Evolutionary conservation across 30 jellyfish, hydroid and myxozoan genomes (phyloP).

Genomic region (Turritopsis dohrnii): DNA sequence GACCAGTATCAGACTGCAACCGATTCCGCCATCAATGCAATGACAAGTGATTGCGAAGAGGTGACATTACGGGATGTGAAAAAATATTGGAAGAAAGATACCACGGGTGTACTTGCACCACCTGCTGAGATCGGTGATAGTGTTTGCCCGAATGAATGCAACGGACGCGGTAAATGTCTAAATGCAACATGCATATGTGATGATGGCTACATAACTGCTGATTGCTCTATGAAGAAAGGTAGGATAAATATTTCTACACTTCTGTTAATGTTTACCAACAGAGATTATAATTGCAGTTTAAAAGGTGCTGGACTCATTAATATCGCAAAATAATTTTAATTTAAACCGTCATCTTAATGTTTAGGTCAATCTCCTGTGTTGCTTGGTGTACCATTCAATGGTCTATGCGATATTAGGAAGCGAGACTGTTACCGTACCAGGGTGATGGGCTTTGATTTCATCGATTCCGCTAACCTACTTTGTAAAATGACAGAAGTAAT

Average conservation of each 20-base stretch:
- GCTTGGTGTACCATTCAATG: slow-evolving; percentile 27
- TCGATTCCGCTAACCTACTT: slow-evolving; percentile 47
- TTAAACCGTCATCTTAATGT: background rate
- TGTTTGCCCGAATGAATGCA: slow-evolving; percentile 77
- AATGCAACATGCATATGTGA: slow-evolving; percentile 81
- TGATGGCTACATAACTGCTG: slow-evolving; percentile 57
- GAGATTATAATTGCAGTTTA: too few relatives aligned
- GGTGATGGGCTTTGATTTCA: slow-evolving; percentile 57
- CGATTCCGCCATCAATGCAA: slow-evolving; percentile 28
- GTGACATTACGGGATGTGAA: slow-evolving; percentile 20
- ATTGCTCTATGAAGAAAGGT: slow-evolving; percentile 60
- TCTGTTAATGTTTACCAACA: too few relatives aligned
- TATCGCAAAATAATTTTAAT: too few relatives aligned
- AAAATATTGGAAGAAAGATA: slow-evolving; percentile 19
- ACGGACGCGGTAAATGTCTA: slow-evolving; percentile 66
- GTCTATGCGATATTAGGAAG: slow-evolving; percentile 68
- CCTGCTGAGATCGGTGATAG: slow-evolving; percentile 62
- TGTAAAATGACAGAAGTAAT: slow-evolving; percentile 44
- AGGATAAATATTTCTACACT: background rate
- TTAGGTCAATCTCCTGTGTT: slow-evolving; percentile 51
- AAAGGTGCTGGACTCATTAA: background rate
- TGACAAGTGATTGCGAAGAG: slow-evolving; percentile 28
- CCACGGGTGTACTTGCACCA: slow-evolving; percentile 36
- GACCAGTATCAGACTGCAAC: slow-evolving; percentile 1
- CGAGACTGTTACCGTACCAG: slow-evolving; percentile 65